A percentile compares a stretch with the other conserved stretches of the same genome.
These are phyloP conservation scores for Agrochola circellaris DNA, from an alignment of 2,888 invertebrate species.

Conservation along the genomic window DNA sequence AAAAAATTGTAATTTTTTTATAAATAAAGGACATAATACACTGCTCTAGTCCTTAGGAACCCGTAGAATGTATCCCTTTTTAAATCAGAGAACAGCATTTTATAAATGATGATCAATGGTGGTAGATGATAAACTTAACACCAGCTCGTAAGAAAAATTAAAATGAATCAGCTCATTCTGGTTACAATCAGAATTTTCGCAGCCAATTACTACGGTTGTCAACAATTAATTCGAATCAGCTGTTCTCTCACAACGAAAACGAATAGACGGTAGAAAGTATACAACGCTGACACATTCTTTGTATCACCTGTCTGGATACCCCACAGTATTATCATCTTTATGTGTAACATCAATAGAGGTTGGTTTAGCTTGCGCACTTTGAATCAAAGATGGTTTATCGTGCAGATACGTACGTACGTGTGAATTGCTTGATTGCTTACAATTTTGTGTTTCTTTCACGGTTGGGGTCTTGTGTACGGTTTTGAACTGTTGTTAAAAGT, in stretches of 20 bases:
- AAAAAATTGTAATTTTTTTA: neutral
- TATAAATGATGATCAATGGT: neutral
- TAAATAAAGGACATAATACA: neutral
- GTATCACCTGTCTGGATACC: constrained; percentile 43
- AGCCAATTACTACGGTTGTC: constrained; percentile 43
- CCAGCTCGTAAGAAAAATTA: neutral
- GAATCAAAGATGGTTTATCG: constrained; percentile 46
- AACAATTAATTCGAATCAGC: constrained; percentile 63
- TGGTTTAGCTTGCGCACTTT: constrained; percentile 9
- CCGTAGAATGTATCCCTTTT: neutral
- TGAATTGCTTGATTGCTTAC: constrained; percentile 67
- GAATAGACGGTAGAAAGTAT: constrained; percentile 71
- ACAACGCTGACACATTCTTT: constrained; percentile 54
- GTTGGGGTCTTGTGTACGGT: constrained; percentile 46
- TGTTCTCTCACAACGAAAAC: constrained; percentile 70
- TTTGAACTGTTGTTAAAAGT: constrained; percentile 8
- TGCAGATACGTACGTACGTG: constrained; percentile 63
- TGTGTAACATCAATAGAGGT: neutral
- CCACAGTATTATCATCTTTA: constrained; percentile 32
- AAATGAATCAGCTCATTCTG: neutral
- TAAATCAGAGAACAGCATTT: too few species aligned
- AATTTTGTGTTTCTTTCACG: constrained; percentile 62
- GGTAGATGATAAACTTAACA: neutral
- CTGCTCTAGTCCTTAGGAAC: too few species aligned
- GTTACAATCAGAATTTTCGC: constrained; percentile 17